These are phyloP conservation scores for Heliconius eleuchia DNA, from an alignment of 1,140 invertebrate species.

Conservation along the genomic window DNA sequence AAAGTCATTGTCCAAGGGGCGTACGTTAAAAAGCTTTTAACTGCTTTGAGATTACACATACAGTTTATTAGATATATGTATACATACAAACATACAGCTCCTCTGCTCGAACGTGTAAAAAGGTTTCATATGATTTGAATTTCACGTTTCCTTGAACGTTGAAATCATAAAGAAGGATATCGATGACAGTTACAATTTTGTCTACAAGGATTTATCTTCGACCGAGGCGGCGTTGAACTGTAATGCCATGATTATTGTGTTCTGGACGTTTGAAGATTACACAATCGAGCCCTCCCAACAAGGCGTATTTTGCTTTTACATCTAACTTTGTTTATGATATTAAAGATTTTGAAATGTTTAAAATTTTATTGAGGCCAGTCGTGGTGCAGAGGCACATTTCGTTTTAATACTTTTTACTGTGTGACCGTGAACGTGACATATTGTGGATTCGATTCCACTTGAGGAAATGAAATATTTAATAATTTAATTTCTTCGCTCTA, in stretches of 20 bases:
- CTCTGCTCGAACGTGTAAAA: constrained; percentile 39
- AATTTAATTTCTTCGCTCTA: too few relatives aligned
- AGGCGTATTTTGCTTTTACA: neutral
- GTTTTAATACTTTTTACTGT: too few relatives aligned
- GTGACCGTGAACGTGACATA: too few relatives aligned
- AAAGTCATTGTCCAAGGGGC: constrained; percentile 57
- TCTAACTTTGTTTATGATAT: too few relatives aligned
- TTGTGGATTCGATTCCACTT: too few relatives aligned
- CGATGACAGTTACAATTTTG: constrained; percentile 72
- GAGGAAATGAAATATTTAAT: too few relatives aligned
- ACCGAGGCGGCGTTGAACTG: constrained; percentile 41
- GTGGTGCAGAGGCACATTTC: too few relatives aligned
- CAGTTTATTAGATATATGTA: constrained; percentile 10
- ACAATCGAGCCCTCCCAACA: neutral
- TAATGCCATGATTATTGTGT: constrained; percentile 46
- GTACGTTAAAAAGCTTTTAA: constrained; percentile 59
- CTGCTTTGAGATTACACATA: constrained; percentile 52
- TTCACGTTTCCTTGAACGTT: constrained; percentile 55
- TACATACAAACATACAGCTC: neutral
- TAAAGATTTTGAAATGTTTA: too few relatives aligned
- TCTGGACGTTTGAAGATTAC: constrained; percentile 16
- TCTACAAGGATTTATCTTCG: constrained; percentile 63
- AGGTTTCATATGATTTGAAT: constrained; percentile 64
- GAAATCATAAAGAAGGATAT: constrained; percentile 70
- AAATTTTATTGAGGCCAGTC: too few relatives aligned